phyloP scores from a whole-genome alignment of 2,797 vertebrate species.

The Sebastes wilsoni region DNA sequence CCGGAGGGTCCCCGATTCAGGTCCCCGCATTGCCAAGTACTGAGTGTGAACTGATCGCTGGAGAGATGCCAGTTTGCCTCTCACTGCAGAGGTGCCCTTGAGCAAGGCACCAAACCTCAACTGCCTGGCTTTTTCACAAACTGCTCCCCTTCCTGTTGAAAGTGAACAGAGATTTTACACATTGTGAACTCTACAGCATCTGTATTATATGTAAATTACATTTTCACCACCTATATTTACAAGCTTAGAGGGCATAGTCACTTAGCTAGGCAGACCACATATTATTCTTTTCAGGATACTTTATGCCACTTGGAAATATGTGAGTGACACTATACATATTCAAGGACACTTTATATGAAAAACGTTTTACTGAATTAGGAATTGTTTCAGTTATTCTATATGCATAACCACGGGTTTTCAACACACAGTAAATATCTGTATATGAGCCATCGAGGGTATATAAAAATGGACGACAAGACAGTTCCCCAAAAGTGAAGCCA shows the following conservation, averaged over 20 bases:
- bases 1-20: too few species aligned
- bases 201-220: background rate
- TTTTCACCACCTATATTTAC: background rate
- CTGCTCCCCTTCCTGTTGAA: slow-evolving; percentile 87
- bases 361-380: background rate
- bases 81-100: too few species aligned
- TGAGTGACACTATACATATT: background rate
- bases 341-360: background rate
- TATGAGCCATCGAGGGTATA: background rate
- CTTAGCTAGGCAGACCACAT: background rate
- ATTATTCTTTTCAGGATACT: too few species aligned
- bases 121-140: slow-evolving; percentile 96
- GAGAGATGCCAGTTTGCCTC: too few species aligned
- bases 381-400: background rate
- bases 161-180: background rate
- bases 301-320: background rate
- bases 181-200: background rate
- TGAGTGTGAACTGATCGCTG: too few species aligned
- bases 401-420: background rate
- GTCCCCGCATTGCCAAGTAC: too few species aligned
- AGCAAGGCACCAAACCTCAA: too few species aligned
- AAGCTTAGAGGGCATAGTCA: background rate
- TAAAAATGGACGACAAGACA: too few species aligned
- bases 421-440: background rate
- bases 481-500: too few species aligned